Percentiles rank a stretch among this genome's conserved stretches.
phyloP scores from a whole-genome alignment of 2,888 invertebrate genomes.

The Erannis defoliaria region DNA sequence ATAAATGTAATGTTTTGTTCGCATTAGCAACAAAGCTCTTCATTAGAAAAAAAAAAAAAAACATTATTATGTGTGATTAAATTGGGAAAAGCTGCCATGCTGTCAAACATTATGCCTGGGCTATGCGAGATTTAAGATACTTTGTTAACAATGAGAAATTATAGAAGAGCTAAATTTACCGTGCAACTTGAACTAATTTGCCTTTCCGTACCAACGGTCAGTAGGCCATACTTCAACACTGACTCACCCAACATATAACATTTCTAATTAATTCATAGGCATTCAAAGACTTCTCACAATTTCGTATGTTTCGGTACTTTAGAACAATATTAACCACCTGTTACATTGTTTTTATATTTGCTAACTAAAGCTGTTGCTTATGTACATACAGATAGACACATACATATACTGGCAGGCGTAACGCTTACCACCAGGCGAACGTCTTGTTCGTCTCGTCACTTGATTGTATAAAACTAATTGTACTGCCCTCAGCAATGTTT shows the following conservation, averaged over 20 bases:
- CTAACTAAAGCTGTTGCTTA: conserved; percentile 4
- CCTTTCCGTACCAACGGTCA: conserved; percentile 3
- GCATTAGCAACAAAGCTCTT: too few relatives aligned
- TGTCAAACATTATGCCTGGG: not conserved
- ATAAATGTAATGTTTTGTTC: too few relatives aligned
- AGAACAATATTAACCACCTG: conserved; percentile 31
- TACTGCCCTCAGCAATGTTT: too few relatives aligned
- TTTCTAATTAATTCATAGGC: conserved; percentile 20
- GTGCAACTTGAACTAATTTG: conserved; percentile 7
- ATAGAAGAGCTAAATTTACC: not conserved
- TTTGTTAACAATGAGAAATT: not conserved
- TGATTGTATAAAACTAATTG: too few relatives aligned
- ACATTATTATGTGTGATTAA: too few relatives aligned
- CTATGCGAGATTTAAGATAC: not conserved
- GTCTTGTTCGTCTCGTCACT: too few relatives aligned
- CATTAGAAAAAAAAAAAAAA: too few relatives aligned
- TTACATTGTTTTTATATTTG: conserved; percentile 29
- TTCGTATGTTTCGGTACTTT: conserved; percentile 11
- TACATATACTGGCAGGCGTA: too few relatives aligned
- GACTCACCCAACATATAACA: conserved; percentile 14
- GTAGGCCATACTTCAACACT: conserved; percentile 6
- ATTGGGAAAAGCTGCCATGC: not conserved
- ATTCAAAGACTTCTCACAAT: conserved; percentile 17
- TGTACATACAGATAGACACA: conserved; percentile 7
- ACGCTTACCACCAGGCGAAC: too few relatives aligned